phyloP scores from a whole-genome alignment of 2,888 invertebrate genomes.

The Calephelis perditalis region DNA sequence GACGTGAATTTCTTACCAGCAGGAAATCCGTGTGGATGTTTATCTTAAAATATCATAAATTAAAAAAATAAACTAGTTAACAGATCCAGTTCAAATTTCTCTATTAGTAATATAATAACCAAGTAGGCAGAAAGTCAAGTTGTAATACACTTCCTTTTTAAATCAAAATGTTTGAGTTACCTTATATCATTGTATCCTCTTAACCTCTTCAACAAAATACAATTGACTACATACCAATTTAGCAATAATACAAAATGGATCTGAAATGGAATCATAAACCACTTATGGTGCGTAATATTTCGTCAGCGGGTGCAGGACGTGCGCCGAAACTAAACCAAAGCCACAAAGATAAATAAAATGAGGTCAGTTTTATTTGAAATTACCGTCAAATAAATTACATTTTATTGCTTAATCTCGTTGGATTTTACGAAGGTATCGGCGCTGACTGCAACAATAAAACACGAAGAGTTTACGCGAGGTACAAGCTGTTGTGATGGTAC shows the following conservation, averaged over 20 bases:
- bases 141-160: no score
- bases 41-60: no score
- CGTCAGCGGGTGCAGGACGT: conserved; percentile 59
- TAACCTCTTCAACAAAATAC: background rate
- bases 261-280: conserved; percentile 52
- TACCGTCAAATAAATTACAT: conserved; percentile 78
- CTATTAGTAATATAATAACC: no score
- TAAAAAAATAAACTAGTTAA: no score
- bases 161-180: no score
- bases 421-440: conserved; percentile 77
- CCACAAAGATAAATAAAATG: conserved; percentile 75
- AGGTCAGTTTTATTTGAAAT: conserved; percentile 77
- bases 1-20: no score
- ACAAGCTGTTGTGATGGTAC: conserved; percentile 49
- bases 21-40: no score
- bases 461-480: conserved; percentile 69
- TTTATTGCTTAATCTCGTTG: conserved; percentile 78
- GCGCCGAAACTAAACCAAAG: conserved; percentile 67
- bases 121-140: no score
- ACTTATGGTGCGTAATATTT: conserved; percentile 53
- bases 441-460: conserved; percentile 71
- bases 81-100: no score
- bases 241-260: conserved; percentile 43
- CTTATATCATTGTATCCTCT: no score
- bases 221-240: conserved; percentile 56